These are phyloP conservation scores for Monomorium pharaonis DNA, from an alignment of 1,140 invertebrate genomes.

Conservation along the genomic window DNA sequence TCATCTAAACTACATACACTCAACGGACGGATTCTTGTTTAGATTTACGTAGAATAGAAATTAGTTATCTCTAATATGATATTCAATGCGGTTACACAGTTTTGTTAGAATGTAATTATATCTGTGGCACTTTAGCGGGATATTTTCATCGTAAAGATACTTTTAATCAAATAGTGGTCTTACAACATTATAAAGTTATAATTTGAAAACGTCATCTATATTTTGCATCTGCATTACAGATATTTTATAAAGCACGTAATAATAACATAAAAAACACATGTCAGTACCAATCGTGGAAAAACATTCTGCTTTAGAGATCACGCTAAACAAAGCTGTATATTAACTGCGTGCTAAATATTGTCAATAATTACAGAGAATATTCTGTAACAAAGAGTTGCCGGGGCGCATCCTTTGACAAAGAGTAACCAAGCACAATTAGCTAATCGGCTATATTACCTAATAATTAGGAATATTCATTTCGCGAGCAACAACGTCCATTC, in stretches of 20 bases:
- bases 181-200: not conserved
- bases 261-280: not conserved
- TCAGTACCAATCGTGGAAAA: not conserved
- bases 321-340: not conserved
- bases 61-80: not conserved
- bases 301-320: not conserved
- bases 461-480: constrained; percentile 46
- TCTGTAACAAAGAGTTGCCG: constrained; percentile 32
- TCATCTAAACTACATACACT: constrained; percentile 21
- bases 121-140: not conserved
- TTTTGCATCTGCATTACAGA: not conserved
- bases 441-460: constrained; percentile 43
- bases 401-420: constrained; percentile 22
- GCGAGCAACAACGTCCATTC: constrained; percentile 29
- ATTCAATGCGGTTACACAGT: not conserved
- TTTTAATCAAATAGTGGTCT: not conserved
- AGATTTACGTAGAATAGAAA: not conserved
- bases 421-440: constrained; percentile 43
- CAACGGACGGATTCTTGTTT: constrained; percentile 5
- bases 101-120: not conserved
- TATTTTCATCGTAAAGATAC: not conserved
- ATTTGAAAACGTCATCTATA: not conserved
- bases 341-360: constrained; percentile 32
- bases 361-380: constrained; percentile 31
- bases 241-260: not conserved